These are phyloP conservation scores for Nasonia giraulti DNA, from an alignment of 1,140 invertebrate genomes.

Conservation along the genomic window DNA sequence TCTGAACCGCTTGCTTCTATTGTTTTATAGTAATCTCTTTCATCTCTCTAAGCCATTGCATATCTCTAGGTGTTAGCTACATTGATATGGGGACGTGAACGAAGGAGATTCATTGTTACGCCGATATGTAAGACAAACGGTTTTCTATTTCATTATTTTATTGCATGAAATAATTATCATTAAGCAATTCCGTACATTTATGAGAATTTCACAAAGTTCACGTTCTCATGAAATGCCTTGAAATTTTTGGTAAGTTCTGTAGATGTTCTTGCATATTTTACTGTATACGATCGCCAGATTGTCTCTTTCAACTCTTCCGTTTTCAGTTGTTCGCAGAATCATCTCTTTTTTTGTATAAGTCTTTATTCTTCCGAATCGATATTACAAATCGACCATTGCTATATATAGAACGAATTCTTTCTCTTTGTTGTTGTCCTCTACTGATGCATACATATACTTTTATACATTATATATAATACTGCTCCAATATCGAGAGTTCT, in stretches of 20 bases:
- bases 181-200: no score
- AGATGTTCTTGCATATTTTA: conserved; percentile 5
- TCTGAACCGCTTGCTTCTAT: conserved; percentile 63
- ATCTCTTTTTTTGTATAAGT: no score
- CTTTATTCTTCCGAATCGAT: no score
- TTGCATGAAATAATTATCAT: no score
- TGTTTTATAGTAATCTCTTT: conserved; percentile 30
- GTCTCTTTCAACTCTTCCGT: conserved; percentile 10
- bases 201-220: conserved; percentile 11
- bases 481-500: not conserved
- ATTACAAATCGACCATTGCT: conserved; percentile 22
- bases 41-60: conserved; percentile 21
- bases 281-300: not conserved
- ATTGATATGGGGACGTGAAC: conserved; percentile 4
- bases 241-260: conserved; percentile 26
- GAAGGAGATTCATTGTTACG: not conserved
- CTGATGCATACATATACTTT: not conserved
- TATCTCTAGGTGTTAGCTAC: not conserved
- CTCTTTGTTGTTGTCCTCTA: conserved; percentile 3
- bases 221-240: conserved; percentile 20
- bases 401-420: not conserved
- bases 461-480: not conserved
- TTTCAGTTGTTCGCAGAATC: conserved; percentile 18
- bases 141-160: not conserved
- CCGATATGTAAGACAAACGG: not conserved